These are phyloP conservation scores for Tridacna gigas DNA, from an alignment of 2,888 invertebrate genomes.

Conservation along the genomic window DNA sequence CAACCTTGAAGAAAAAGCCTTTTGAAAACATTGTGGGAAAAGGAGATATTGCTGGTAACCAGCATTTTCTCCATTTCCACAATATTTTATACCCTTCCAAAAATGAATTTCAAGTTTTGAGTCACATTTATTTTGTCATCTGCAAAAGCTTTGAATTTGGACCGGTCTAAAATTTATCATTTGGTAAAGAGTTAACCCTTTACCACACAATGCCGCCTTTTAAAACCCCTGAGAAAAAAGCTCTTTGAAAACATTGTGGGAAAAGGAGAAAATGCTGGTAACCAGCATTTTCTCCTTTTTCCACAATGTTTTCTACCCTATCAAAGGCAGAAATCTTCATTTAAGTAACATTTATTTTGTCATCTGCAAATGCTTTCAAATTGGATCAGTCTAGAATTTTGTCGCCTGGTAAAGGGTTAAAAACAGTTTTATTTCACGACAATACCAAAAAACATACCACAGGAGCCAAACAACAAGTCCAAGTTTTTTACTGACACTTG, in stretches of 20 bases:
- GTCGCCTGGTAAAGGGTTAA: neutral
- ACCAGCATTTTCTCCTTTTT: neutral
- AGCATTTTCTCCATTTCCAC: neutral
- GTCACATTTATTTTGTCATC: too few relatives aligned
- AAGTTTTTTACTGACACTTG: slow-evolving; percentile 1
- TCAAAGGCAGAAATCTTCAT: too few relatives aligned
- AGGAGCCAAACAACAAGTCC: neutral
- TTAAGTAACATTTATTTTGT: too few relatives aligned
- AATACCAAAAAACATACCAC: neutral
- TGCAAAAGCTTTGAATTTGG: too few relatives aligned
- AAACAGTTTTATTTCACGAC: neutral
- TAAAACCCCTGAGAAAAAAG: neutral
- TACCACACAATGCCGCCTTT: neutral
- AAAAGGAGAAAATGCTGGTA: neutral
- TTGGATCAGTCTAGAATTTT: neutral
- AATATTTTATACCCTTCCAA: neutral
- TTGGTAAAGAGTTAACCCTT: neutral
- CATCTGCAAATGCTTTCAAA: too few relatives aligned
- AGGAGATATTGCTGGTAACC: too few relatives aligned
- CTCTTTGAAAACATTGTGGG: neutral
- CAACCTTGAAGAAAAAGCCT: too few relatives aligned
- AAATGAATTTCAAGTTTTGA: too few relatives aligned
- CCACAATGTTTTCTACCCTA: neutral
- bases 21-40: too few relatives aligned
- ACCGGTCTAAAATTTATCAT: too few relatives aligned